phyloP scores from a whole-genome alignment of 1,140 invertebrate species.

The Drosophila punjabiensis region DNA sequence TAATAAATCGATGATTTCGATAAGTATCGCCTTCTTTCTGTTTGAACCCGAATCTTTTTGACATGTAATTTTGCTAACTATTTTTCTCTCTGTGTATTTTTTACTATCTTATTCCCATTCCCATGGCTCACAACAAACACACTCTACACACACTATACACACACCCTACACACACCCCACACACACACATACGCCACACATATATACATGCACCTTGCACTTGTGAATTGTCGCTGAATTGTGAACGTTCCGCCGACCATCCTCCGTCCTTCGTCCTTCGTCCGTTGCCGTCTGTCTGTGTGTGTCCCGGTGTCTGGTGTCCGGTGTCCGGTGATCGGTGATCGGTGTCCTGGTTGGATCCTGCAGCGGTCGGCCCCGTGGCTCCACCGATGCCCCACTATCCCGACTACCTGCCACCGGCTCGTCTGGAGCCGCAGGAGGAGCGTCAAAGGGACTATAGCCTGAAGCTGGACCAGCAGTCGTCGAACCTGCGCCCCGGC shows the following conservation, averaged over 20 bases:
- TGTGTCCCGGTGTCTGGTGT: slow-evolving; percentile 24
- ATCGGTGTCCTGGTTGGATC: not conserved
- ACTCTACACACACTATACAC: slow-evolving; percentile 18
- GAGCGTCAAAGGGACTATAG: slow-evolving; percentile 55
- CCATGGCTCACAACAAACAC: slow-evolving; percentile 47
- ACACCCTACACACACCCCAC: slow-evolving; percentile 20
- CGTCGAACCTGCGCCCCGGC: slow-evolving; percentile 65
- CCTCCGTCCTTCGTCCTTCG: slow-evolving; percentile 67
- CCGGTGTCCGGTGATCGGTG: not conserved
- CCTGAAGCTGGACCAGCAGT: slow-evolving; percentile 80
- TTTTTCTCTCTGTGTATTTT: slow-evolving; percentile 78
- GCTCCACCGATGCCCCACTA: slow-evolving; percentile 22
- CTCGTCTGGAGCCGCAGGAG: not conserved
- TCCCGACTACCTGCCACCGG: slow-evolving; percentile 62
- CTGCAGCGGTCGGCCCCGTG: slow-evolving; percentile 26
- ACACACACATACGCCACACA: slow-evolving; percentile 21
- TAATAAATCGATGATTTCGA: slow-evolving; percentile 38
- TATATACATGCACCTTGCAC: slow-evolving; percentile 52
- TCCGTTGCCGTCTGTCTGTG: slow-evolving; percentile 43
- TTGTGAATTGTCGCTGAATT: slow-evolving; percentile 80
- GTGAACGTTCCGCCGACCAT: slow-evolving; percentile 68
- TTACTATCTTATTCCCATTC: slow-evolving; percentile 72
- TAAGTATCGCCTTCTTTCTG: slow-evolving; percentile 56
- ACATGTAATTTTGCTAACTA: slow-evolving; percentile 76
- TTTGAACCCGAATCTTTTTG: slow-evolving; percentile 56